Percentiles rank a stretch among this genome's conserved stretches.
Conservation (phyloP, 2,888 invertebrate species). For the Cataglyphis altisquamis region DNA sequence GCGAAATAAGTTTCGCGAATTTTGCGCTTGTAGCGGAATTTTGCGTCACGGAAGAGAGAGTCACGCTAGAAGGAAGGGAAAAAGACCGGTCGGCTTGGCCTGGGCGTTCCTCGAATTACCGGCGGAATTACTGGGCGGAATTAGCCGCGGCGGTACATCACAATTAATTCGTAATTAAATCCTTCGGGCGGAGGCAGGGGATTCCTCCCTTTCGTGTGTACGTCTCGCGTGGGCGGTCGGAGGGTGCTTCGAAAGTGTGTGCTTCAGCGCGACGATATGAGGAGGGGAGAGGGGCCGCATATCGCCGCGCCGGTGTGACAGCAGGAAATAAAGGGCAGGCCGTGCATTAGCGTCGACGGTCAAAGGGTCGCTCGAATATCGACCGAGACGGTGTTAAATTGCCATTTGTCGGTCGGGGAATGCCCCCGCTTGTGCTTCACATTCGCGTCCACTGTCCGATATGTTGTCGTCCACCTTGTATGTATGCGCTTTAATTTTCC, state of each 20-base stretch:
- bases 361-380: constrained; percentile 80
- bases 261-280: constrained; percentile 63
- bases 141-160: constrained; percentile 76
- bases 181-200: constrained; percentile 73
- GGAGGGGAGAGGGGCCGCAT: constrained; percentile 57
- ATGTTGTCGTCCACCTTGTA: constrained; percentile 52
- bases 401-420: constrained; percentile 80
- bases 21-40: neutral
- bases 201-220: constrained; percentile 63
- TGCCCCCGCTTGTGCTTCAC: constrained; percentile 64
- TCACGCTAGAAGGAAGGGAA: constrained; percentile 27
- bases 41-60: neutral
- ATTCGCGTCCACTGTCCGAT: constrained; percentile 66
- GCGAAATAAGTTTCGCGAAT: constrained; percentile 1
- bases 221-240: constrained; percentile 62
- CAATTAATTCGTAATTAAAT: constrained; percentile 83
- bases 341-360: constrained; percentile 78
- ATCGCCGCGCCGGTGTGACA: constrained; percentile 78
- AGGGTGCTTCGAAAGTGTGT: constrained; percentile 59
- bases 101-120: constrained; percentile 58
- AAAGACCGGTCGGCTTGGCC: neutral
- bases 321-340: constrained; percentile 83
- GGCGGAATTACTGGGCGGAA: constrained; percentile 71
- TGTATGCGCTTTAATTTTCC: constrained; percentile 14
- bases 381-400: constrained; percentile 81